These are phyloP conservation scores for Tinea pellionella DNA, from an alignment of 2,888 invertebrate genomes.

Conservation along the genomic window DNA sequence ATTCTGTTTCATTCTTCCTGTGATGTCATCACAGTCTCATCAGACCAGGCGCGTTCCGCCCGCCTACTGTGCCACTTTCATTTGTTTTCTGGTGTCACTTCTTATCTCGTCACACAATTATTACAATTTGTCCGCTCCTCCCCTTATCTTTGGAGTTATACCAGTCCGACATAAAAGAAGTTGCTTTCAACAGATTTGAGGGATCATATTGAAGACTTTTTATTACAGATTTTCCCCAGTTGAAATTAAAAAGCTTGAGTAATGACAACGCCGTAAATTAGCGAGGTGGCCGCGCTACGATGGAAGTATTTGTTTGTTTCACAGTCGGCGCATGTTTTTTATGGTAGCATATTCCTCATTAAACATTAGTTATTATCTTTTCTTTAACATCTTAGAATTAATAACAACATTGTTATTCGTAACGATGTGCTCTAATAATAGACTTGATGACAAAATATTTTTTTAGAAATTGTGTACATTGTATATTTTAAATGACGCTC, in stretches of 20 bases:
- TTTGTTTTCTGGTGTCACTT: constrained; percentile 69
- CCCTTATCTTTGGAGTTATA: constrained; percentile 64
- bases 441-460: background rate
- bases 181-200: constrained; percentile 60
- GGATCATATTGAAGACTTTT: constrained; percentile 56
- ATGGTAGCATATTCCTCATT: constrained; percentile 31
- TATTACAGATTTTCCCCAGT: constrained; percentile 41
- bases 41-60: background rate
- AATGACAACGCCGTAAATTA: constrained; percentile 52
- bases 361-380: background rate
- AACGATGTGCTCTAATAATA: background rate
- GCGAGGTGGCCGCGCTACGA: constrained; percentile 34
- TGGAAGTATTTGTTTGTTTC: constrained; percentile 24
- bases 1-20: background rate
- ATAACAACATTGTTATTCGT: background rate
- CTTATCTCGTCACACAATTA: constrained; percentile 69
- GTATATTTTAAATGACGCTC: background rate
- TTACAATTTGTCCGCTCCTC: constrained; percentile 69
- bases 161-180: constrained; percentile 62
- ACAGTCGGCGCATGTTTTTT: constrained; percentile 24
- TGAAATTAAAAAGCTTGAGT: constrained; percentile 55
- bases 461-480: background rate
- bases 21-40: background rate
- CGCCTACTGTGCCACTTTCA: constrained; percentile 33
- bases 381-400: background rate